These are phyloP conservation scores for Paracanthobrama guichenoti DNA, from an alignment of 2,113 vertebrate species.

Conservation along the genomic window DNA sequence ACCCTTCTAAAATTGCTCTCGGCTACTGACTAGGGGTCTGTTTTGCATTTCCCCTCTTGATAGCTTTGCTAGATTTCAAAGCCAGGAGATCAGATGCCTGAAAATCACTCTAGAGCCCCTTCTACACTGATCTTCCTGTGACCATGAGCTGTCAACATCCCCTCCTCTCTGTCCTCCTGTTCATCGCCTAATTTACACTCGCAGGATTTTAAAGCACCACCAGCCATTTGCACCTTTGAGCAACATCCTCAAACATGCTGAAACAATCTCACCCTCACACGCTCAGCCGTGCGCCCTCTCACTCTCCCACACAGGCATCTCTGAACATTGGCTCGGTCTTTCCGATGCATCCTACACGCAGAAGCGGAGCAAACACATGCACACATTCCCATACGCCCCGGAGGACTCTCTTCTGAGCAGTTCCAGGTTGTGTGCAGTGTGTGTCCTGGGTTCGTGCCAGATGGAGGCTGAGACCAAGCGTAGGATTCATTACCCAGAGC, in stretches of 20 bases:
- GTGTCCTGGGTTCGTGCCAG: constrained; percentile 25
- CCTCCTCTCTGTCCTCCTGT: not conserved
- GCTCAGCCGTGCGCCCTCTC: not conserved
- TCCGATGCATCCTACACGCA: constrained; percentile 30
- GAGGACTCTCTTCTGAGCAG: constrained; percentile 1
- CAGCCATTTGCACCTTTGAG: constrained; percentile 30
- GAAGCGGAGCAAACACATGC: constrained; percentile 9
- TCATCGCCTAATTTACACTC: constrained; percentile 24
- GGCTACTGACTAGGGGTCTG: not conserved
- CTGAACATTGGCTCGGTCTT: constrained; percentile 3
- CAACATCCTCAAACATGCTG: constrained; percentile 13
- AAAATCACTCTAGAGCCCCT: not conserved
- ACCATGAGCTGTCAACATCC: not conserved
- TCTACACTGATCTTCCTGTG: not conserved
- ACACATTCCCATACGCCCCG: constrained; percentile 24
- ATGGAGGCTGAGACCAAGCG: constrained; percentile 26
- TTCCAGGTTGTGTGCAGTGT: constrained; percentile 5
- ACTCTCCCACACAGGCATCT: constrained; percentile 37
- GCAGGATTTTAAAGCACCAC: not conserved
- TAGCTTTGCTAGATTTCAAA: not conserved
- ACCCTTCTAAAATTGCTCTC: not conserved
- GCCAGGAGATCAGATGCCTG: not conserved
- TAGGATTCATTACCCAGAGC: constrained; percentile 30
- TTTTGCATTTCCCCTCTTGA: not conserved
- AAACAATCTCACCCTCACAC: constrained; percentile 36